Base-by-base conservation (phyloP, 2,797 vertebrate genomes). In the Linurgus olivaceus region DNA sequence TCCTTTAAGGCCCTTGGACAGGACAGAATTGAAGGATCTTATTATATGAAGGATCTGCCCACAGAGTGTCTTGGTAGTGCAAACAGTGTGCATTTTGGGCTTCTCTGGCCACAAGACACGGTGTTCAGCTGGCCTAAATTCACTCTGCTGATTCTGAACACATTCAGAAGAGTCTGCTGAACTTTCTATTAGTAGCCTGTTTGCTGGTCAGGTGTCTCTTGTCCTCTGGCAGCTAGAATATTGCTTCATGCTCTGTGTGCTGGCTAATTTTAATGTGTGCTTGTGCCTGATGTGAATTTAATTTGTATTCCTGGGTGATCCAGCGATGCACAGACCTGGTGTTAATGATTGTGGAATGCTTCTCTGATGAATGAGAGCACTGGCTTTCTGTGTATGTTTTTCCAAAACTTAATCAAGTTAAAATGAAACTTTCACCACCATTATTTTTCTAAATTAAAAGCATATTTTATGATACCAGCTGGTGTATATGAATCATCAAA, bases 361-460 rank as follows among this genome's bases (percentile, higher is more conserved):
- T 51, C 61, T 72, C 16, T 62, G 83, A 73, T 84, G 47, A 88
- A 86, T 17, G 47, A 74, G 48, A 93, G 31, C 35, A 14, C 33
- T 85, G 75, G 17, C 31, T 92, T 90, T 88, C 18, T 20, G 18
- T 19, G 42, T 73, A 37, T 7, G 5, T 93, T 74, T 81, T 88
- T 54, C 35, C 33, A 37, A 77, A 79, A 76, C 24, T 37, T 82
- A 79, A 88, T 91, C 51, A 84, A 72, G 76, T 91, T 51, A 35
- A 93, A 94, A 66, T 21, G 19, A 88, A 83, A 38, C 31, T 83
- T 77, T 40, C 35, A 65, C 20, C 20, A 54, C 18, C 7, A 2
- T 81, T 51, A 44, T 95, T 94, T 93, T 71, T 66, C 80, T 93
- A 75, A 72, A 75, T 70, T 89, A 74, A 92, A 84, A 83, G 19